phyloP scores from a whole-genome alignment of 92 coral and sea anemone genomes.

The Bergia puertoricense region DNA sequence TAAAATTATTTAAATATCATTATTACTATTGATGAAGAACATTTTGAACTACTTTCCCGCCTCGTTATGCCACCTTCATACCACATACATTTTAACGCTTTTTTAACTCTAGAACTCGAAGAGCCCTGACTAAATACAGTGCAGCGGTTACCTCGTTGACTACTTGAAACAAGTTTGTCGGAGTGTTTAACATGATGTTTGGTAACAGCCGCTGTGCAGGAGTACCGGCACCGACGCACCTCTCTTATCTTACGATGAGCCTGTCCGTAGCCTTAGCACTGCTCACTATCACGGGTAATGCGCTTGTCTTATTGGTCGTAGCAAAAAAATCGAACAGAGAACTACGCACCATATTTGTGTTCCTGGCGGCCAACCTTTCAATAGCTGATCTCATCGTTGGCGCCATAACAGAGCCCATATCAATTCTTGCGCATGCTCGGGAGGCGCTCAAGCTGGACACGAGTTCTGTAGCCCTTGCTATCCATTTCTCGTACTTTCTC shows the following conservation, averaged over 20 bases:
- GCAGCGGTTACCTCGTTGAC: not conserved
- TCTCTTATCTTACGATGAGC: constrained; percentile 31
- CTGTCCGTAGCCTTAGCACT: not conserved
- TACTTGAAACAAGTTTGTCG: not conserved
- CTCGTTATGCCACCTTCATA: too few relatives aligned
- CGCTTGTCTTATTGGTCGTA: not conserved
- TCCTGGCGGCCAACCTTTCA: constrained; percentile 29
- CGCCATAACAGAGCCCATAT: not conserved
- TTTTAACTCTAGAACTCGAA: too few relatives aligned
- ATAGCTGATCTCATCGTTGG: constrained; percentile 23
- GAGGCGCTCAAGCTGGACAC: constrained; percentile 18
- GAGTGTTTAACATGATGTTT: not conserved
- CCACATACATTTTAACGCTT: too few relatives aligned
- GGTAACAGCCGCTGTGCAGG: constrained; percentile 33
- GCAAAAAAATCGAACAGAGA: constrained; percentile 12
- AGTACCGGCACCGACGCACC: constrained; percentile 24
- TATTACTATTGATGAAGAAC: too few relatives aligned
- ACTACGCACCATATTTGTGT: constrained; percentile 4
- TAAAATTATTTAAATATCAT: too few relatives aligned
- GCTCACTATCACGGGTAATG: constrained; percentile 24
- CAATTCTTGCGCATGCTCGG: not conserved
- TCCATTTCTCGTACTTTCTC: constrained; percentile 13
- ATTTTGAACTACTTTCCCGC: too few relatives aligned
- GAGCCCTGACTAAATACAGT: not conserved
- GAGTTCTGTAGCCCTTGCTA: not conserved